Percentiles rank a stretch among this genome's conserved stretches.
phyloP scores from a whole-genome alignment of 2,888 invertebrate genomes.

The Sesia apiformis region DNA sequence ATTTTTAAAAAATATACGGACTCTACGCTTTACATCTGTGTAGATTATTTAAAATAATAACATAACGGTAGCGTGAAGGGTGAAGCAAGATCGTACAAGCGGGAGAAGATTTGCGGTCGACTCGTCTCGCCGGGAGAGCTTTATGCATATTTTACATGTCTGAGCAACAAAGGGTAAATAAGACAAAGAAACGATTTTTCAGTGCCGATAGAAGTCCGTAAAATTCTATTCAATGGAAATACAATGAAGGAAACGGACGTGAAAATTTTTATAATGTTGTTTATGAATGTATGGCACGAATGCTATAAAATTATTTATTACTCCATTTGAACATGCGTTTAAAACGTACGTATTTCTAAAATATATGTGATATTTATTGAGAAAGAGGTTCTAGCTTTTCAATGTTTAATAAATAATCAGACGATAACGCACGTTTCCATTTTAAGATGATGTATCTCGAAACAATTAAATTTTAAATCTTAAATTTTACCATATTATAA shows the following conservation, averaged over 20 bases:
- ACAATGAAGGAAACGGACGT: background rate
- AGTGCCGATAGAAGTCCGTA: background rate
- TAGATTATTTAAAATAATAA: background rate
- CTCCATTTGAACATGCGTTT: background rate
- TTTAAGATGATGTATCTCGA: no score
- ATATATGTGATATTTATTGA: no score
- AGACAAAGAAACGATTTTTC: background rate
- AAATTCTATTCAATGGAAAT: background rate
- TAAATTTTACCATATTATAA: no score
- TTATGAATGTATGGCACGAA: background rate
- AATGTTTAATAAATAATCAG: no score
- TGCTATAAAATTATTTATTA: background rate
- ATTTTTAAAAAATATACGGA: no score
- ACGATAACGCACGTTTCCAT: no score
- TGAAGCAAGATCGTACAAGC: background rate
- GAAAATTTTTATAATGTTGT: background rate
- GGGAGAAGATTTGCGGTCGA: background rate
- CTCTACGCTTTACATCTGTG: no score
- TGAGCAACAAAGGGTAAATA: background rate
- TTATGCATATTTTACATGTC: background rate
- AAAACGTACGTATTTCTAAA: background rate
- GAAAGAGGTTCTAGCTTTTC: no score
- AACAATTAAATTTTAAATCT: no score
- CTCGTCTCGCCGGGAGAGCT: background rate
- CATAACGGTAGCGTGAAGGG: background rate